phyloP scores from a whole-genome alignment of 2,797 vertebrate genomes.

The Adrianichthys oophorus region DNA sequence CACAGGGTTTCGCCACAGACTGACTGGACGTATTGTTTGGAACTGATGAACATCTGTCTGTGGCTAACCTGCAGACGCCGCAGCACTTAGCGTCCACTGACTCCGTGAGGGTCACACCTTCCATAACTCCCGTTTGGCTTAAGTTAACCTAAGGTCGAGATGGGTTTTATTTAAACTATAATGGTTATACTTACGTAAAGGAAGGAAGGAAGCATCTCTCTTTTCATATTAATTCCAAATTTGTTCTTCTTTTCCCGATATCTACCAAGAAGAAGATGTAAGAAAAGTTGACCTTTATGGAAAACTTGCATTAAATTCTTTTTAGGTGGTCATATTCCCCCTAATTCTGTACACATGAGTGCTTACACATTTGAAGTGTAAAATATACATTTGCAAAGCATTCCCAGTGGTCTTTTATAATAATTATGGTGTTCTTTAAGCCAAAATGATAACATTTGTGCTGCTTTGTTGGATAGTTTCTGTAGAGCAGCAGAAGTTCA shows the following conservation, averaged over 20 bases:
- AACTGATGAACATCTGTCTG: constrained; percentile 72
- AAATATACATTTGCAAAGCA: too few species aligned
- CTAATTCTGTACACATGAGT: too few species aligned
- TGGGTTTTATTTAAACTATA: too few species aligned
- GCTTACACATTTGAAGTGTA: too few species aligned
- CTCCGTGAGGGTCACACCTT: constrained; percentile 32
- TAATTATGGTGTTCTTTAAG: too few species aligned
- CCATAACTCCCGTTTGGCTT: neutral
- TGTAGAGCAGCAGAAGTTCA: too few species aligned
- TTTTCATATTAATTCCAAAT: neutral
- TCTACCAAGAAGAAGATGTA: neutral
- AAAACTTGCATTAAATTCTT: too few species aligned
- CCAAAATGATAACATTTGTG: too few species aligned
- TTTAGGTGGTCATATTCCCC: too few species aligned
- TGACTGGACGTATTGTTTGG: constrained; percentile 64
- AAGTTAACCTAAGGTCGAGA: neutral
- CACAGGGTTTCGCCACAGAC: constrained; percentile 42
- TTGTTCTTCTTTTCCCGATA: too few species aligned
- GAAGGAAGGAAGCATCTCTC: neutral
- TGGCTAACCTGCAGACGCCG: constrained; percentile 56
- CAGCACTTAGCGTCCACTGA: constrained; percentile 21
- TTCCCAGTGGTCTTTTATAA: too few species aligned
- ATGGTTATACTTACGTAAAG: neutral
- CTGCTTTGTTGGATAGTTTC: too few species aligned
- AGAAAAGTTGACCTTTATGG: neutral